Base-by-base conservation (phyloP, 2,888 invertebrate genomes). In the Chloroclystis v-ata region DNA sequence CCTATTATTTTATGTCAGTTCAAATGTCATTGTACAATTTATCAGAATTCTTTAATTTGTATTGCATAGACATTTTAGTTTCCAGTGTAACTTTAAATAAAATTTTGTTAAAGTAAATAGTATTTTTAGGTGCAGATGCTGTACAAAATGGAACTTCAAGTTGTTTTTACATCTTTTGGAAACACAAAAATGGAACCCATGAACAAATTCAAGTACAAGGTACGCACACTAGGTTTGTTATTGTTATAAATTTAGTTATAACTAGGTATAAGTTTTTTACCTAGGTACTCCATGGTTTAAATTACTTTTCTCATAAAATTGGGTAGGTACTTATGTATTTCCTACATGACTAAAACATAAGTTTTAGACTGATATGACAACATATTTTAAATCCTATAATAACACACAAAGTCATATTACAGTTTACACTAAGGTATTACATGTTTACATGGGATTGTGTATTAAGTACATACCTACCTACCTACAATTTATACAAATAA, bases 1-100 rank as follows among this genome's bases (percentile, higher is more conserved):
- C n/a, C n/a, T n/a, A n/a, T n/a, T 64, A 58, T 72, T 68, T 65
- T 66, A 56, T 74, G 75, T 73, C 75, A 75, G 60, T 24, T 42
- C 56, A 65, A 60, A 67, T 75, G 75, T 73, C 76, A 75, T 20
- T 54, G 28, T 47, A 32, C 28, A 45, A 33, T 10, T 16, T 33
- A 1, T 33, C 32, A n/a, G n/a, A 32, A 14, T 32, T 5, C 20
- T 20, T 20, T 4, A 20, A 4, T 20, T 20, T 20, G 20, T 20
- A 4, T 32, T 13, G 13, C 30, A 13, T 13, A 30, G 4, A 32
- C 14, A n/a, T 32, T 14, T 13, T n/a, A 16, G 4, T 32, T 33
- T 14, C 16, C 16, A 33, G n/a, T 13, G 13, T 30, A 13, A 13
- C 12, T 13, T 30, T 9, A 8, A 0, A n/a, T 13, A 13, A 1